Percentiles rank a stretch among this genome's conserved stretches.
phyloP scores from a whole-genome alignment of 2,888 invertebrate genomes.

The Hololepta plana region DNA sequence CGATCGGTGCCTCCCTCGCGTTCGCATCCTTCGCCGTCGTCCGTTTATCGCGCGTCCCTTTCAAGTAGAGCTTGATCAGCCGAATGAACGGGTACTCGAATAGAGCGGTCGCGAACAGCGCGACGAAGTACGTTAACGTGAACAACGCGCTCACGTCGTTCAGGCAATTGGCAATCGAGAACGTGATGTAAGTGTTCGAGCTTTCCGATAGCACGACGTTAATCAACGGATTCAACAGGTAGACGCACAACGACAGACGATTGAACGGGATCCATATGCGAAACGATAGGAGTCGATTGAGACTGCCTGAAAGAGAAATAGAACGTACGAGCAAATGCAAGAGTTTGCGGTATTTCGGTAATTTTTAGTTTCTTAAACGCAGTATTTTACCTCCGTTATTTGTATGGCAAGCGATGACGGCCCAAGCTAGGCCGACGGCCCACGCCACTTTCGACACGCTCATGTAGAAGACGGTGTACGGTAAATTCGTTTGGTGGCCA shows the following conservation, averaged over 20 bases:
- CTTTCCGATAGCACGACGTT: no score
- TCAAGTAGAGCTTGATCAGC: constrained; percentile 18
- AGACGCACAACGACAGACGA: constrained; percentile 37
- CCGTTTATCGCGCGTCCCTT: no score
- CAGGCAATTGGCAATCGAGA: no score
- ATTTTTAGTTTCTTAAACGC: background rate
- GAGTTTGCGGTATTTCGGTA: background rate
- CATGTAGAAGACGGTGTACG: constrained; percentile 30
- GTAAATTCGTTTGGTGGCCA: constrained; percentile 26
- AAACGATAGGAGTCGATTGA: constrained; percentile 25
- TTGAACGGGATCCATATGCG: constrained; percentile 25
- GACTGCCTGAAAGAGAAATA: constrained; percentile 22
- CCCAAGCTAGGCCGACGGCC: constrained; percentile 36
- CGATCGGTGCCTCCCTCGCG: no score
- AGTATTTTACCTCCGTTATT: constrained; percentile 29
- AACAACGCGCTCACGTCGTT: no score
- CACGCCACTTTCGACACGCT: constrained; percentile 33
- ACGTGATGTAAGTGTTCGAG: no score
- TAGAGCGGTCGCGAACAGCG: constrained; percentile 21
- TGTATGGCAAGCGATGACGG: constrained; percentile 34
- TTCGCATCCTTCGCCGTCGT: no score
- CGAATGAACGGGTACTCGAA: constrained; percentile 26
- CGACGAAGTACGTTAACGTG: constrained; percentile 20
- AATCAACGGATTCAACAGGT: constrained; percentile 35
- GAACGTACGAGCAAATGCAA: no score